Evolutionary conservation across 2,797 vertebrate species (phyloP), one percentile per base, ranked within the genome.

Genomic region (Anguilla marmorata): DNA sequence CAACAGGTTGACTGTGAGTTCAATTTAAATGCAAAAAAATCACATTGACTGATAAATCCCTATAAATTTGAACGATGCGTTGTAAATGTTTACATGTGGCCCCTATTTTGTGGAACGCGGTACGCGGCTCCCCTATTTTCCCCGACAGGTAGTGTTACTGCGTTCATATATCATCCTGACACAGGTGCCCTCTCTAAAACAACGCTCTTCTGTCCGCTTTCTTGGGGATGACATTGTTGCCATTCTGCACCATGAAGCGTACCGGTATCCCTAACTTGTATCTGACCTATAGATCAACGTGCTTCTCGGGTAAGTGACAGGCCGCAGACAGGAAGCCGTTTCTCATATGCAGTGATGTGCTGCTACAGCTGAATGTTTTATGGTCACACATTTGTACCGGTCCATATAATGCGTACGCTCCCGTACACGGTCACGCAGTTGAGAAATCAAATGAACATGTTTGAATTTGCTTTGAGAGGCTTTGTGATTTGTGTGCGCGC

Each of bases 101-200:
- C 96, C 95, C 94, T 93, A 95, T 95, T 92, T 91, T 93, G 91
- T 88, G 87, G 76, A 89, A 88, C 90, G 86, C 14, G 91, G 92
- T 93, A 85, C 93, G 90, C 94, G 89, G 89, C 88, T 87, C 86
- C 93, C 90, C 87, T 88, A 91, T 93, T 85, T 89, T 92, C 93
- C 89, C 90, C 48, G 89, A 66, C 89, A 95, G 94, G 90, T 96
- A 94, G 90, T 93, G 92, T 96, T 96, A 95, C 96, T 91, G 90
- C 37, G 8, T 92, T 93, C 95, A 96, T 96, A 95, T 90, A 96
- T 96, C 95, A 96, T 95, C 90, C 92, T 95, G 95, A 94, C 95
- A 94, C 41, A 85, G 93, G 94, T 92, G 95, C 93, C 93, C 92
- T 93, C 94, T 94, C 58, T 30, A 92, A 93, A 91, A 94, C 94